Base-by-base conservation (phyloP, 2,797 vertebrate species). In the Austrolebias charrua region DNA sequence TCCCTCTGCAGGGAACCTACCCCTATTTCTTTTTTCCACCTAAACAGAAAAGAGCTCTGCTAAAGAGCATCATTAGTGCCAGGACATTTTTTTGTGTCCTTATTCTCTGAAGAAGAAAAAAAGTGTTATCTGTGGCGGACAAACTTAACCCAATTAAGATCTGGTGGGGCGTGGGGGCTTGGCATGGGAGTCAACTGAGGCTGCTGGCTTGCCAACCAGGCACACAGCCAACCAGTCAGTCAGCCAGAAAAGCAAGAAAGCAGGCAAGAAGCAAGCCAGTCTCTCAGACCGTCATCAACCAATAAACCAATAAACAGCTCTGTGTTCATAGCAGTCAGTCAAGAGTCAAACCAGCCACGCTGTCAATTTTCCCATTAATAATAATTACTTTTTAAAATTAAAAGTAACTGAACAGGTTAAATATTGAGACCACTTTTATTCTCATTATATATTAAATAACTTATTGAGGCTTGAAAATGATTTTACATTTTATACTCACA, bases 91-190 rank as follows among this genome's bases (percentile, higher is more conserved):
- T 78, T 78, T 80, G 72, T 82, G 83, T 78, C 73, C 89, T 69
- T 90, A 90, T 87, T 91, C 91, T 92, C 90, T 43, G 80, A 92
- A 93, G 92, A 92, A 92, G n/a, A 91, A 90, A 78, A 90, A 87
- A 92, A 92, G 91, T 92, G 92, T 92, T 93, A 94, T 94, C 92
- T 93, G 92, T 92, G 87, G 89, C 85, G 83, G 90, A 92, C 92
- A 94, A 94, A 94, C 91, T 93, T 93, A 93, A 94, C 92, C 93
- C 91, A 93, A 94, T 93, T 94, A 93, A 91, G 85, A 91, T 90
- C 88, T 91, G 89, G 87, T 91, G 91, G 89, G 90, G 91, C 82
- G 79, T 53, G 69, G 89, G 90, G 90, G 88, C 86, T 89, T 89
- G 87, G 89, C 87, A 89, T 76, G 61, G 86, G 79, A 89, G 84